Conservation (phyloP, 2,113 vertebrate species). For the Colinus virginianus region DNA sequence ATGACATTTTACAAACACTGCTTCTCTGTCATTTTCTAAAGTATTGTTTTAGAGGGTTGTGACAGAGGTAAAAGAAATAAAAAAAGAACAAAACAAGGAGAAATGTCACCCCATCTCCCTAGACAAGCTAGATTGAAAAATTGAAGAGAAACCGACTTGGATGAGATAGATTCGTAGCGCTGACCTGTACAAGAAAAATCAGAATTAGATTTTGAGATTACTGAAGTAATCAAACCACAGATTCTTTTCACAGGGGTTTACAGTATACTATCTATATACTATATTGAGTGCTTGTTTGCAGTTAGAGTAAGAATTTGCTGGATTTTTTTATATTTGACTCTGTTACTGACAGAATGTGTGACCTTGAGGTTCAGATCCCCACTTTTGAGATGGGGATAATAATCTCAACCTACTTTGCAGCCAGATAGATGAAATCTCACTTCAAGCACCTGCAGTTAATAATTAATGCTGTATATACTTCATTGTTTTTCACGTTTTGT, state of each 20-base stretch:
- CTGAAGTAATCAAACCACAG: conserved; percentile 17
- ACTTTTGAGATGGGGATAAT: neutral
- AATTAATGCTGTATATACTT: conserved; percentile 1
- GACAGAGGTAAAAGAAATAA: conserved; percentile 65
- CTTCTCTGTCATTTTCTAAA: conserved; percentile 79
- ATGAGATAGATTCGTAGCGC: neutral
- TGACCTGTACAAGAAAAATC: conserved; percentile 8
- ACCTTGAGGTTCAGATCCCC: conserved; percentile 19
- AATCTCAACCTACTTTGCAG: neutral
- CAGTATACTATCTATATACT: neutral
- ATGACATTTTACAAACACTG: conserved; percentile 75
- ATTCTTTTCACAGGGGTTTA: conserved; percentile 21
- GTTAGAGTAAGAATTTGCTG: neutral
- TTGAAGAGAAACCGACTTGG: conserved; percentile 29
- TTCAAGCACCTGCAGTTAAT: neutral
- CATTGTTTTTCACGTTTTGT: neutral
- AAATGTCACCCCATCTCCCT: conserved; percentile 60
- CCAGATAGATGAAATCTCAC: neutral
- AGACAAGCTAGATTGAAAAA: conserved; percentile 69
- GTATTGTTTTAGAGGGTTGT: conserved; percentile 67
- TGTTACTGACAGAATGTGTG: neutral
- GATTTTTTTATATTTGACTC: neutral
- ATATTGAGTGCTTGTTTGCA: neutral
- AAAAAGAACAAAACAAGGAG: neutral
- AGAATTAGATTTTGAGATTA: conserved; percentile 49